Percentiles rank a stretch among this genome's conserved stretches.
Evolutionary conservation across 2,113 vertebrate species (phyloP).

Genomic region (Odobenus rosmarus): DNA sequence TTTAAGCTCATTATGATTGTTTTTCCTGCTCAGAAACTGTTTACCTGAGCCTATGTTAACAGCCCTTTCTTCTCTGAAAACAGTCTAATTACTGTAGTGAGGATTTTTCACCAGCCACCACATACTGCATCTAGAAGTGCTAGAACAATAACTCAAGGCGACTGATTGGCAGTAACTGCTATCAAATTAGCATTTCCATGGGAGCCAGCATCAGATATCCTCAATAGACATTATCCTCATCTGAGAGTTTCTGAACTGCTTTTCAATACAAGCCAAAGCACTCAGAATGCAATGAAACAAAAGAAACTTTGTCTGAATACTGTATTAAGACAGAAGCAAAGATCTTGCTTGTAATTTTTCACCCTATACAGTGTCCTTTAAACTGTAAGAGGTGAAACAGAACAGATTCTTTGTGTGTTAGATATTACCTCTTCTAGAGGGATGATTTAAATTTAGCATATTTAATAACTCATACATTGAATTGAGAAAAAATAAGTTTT

Average conservation of each 20-base stretch:
- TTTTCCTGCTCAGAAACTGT: not conserved
- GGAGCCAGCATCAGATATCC: conserved; percentile 78
- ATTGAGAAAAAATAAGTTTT: not conserved
- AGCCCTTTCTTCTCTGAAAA: not conserved
- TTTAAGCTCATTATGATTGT: not conserved
- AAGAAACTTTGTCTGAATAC: conserved; percentile 60
- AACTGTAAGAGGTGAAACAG: not conserved
- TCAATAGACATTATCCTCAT: conserved; percentile 57
- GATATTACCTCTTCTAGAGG: not conserved
- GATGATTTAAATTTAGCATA: conserved; percentile 26
- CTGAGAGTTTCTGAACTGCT: conserved; percentile 68
- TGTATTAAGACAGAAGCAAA: not conserved
- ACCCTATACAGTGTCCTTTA: not conserved
- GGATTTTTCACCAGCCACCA: conserved; percentile 53
- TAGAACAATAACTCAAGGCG: conserved; percentile 59
- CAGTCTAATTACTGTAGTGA: conserved; percentile 56
- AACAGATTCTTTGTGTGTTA: not conserved
- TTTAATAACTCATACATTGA: not conserved
- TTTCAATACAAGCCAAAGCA: conserved; percentile 59
- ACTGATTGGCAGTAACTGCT: conserved; percentile 75
- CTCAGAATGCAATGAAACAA: conserved; percentile 43
- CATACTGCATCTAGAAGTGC: conserved; percentile 48
- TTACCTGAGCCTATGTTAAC: conserved; percentile 48
- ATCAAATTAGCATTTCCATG: conserved; percentile 80
- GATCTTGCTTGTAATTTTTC: not conserved